Base-by-base conservation (phyloP, 2,113 vertebrate species). In the Microcebus tavaratra region DNA sequence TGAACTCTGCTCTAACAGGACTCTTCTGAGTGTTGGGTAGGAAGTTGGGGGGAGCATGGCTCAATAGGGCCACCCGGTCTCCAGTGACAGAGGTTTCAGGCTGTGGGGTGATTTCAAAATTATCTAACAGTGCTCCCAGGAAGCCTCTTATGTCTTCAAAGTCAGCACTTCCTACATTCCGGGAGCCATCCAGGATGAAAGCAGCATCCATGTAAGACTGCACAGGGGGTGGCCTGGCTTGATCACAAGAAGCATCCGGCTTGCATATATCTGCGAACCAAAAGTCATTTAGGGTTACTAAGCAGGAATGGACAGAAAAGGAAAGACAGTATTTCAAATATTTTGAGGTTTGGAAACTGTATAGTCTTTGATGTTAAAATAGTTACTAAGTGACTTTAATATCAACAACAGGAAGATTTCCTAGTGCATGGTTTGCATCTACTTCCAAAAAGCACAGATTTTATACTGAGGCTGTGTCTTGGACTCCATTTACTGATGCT, bases 21-120 rank as follows among this genome's bases (percentile, higher is more conserved):
- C 61, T 98, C 80, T 34, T 78, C 18, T 8, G 55, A 21, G 29
- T 79, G 14, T 70, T 70, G 17, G 96, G 93, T 1, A 82, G 61
- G 85, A 98, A 98, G 90, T 61, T 45, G 0, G 59, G 79, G 17
- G 97, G 90, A 8, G 97, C 91, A 9, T 98, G 97, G 82, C 97
- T 98, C 89, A 99, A 27, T 1, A 99, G 78, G 23, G 98, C 98
- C 55, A 99, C 96, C 34, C 98, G 95, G 61, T 98, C 98, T n/a
- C 98, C 97, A 13, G 42, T 79, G 65, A 68, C 20, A 27, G 98
- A 97, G 48, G 89, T 90, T 79, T 82, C 6, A 5, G 98, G 98
- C 42, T 97, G 79, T 0, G 36, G 27, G 29, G 92, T 92, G 94
- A 98, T 67, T 9, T 97, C 90, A 57, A 99, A 98, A 91, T 96